Evolutionary conservation across 35 echinoderm and acorn worm genomes (phyloP).

Genomic region (Stichopus chloronotus): DNA sequence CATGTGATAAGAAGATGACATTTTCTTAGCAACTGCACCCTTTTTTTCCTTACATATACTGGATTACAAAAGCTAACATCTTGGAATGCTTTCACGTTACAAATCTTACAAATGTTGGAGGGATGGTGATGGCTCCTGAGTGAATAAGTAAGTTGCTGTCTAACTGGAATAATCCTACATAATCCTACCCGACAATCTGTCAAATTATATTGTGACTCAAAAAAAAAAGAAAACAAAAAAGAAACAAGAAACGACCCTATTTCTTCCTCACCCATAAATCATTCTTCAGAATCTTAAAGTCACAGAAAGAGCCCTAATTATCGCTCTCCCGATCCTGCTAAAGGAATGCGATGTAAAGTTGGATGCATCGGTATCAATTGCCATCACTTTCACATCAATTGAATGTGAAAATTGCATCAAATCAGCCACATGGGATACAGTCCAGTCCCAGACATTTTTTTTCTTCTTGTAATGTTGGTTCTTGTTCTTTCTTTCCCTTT

Average conservation of each 20-base stretch:
- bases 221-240: no score
- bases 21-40: no score
- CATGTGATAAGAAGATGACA: no score
- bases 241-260: not conserved
- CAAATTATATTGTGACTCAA: constrained; percentile 26
- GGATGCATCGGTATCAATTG: constrained; percentile 29
- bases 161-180: not conserved
- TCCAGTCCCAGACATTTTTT: not conserved
- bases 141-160: no score
- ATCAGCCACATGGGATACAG: not conserved
- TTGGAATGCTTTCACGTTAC: no score
- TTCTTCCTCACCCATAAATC: constrained; percentile 36
- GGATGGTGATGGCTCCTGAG: no score
- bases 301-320: constrained; percentile 28
- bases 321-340: not conserved
- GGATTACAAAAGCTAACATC: no score
- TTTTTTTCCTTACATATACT: no score
- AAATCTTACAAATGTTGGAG: no score
- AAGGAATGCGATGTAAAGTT: not conserved
- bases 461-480: not conserved
- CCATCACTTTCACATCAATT: constrained; percentile 45
- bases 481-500: not conserved
- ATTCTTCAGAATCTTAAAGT: constrained; percentile 16
- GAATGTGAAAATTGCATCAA: constrained; percentile 59
- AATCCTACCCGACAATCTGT: not conserved